Conservation (phyloP, 1,140 invertebrate species). For the Cherax quadricarinatus region DNA sequence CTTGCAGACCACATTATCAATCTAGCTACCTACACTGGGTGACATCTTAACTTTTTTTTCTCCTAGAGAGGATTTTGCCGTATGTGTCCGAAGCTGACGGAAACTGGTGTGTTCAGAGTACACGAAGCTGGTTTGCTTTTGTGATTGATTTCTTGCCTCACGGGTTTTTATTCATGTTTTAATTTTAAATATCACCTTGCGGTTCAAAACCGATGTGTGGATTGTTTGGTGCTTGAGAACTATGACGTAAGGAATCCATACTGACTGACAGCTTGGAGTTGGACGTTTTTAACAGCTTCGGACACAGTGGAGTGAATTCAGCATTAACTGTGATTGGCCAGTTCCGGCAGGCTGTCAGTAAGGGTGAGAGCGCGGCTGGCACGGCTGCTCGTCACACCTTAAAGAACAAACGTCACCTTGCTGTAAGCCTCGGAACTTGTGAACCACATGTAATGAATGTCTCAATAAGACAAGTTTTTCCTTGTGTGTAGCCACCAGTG, state of each 20-base stretch:
- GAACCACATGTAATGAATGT: conserved; percentile 26
- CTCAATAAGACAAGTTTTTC: conserved; percentile 51
- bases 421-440: conserved; percentile 19
- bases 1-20: conserved; percentile 60
- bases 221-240: conserved; percentile 68
- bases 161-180: conserved; percentile 44
- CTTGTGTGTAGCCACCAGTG: conserved; percentile 45
- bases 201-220: conserved; percentile 66
- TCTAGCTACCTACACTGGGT: conserved; percentile 56
- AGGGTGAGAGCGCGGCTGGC: conserved; percentile 9
- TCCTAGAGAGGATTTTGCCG: conserved; percentile 46
- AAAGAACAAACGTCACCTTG: conserved; percentile 1
- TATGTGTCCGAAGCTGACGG: conserved; percentile 58
- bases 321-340: conserved; percentile 39
- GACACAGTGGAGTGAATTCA: conserved; percentile 49
- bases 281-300: conserved; percentile 61
- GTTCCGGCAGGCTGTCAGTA: conserved; percentile 27
- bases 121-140: conserved; percentile 45
- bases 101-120: conserved; percentile 10
- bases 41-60: conserved; percentile 54
- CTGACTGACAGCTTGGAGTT: conserved; percentile 50
- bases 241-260: conserved; percentile 62
- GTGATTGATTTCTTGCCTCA: conserved; percentile 34
- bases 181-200: conserved; percentile 48
- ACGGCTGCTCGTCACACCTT: neutral